These are phyloP conservation scores for Synergus gifuensis DNA, from an alignment of 2,888 invertebrate species.

Conservation along the genomic window DNA sequence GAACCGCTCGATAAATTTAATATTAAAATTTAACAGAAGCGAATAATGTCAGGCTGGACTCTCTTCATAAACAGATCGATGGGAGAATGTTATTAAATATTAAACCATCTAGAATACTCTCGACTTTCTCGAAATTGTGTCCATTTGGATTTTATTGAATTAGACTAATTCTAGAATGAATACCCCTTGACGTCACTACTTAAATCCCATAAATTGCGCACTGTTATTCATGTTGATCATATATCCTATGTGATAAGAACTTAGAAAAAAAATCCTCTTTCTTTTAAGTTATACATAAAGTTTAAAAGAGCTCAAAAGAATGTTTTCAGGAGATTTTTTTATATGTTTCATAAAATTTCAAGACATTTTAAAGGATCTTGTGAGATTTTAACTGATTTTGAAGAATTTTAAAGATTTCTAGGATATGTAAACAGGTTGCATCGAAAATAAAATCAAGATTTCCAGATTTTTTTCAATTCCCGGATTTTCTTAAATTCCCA, in stretches of 20 bases:
- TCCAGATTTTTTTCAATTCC: no score
- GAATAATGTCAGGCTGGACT: background rate
- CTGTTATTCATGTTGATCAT: background rate
- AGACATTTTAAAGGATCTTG: no score
- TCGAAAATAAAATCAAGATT: no score
- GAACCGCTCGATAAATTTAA: constrained; percentile 18
- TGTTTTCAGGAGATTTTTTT: no score
- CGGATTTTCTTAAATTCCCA: no score
- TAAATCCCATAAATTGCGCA: background rate
- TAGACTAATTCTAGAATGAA: background rate
- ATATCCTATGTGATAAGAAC: background rate
- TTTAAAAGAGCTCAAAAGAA: no score
- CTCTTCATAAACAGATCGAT: background rate
- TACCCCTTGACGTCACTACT: background rate
- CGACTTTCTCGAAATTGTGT: background rate
- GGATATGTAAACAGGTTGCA: no score
- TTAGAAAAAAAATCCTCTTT: background rate
- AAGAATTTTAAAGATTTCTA: no score
- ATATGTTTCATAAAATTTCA: no score
- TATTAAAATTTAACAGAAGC: background rate
- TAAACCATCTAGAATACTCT: background rate
- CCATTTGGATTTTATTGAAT: background rate
- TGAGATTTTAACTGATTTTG: no score
- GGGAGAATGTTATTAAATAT: constrained; percentile 8
- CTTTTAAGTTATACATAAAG: no score